phyloP scores from a whole-genome alignment of 2,888 invertebrate genomes.

The Darwinula stevensoni region DNA sequence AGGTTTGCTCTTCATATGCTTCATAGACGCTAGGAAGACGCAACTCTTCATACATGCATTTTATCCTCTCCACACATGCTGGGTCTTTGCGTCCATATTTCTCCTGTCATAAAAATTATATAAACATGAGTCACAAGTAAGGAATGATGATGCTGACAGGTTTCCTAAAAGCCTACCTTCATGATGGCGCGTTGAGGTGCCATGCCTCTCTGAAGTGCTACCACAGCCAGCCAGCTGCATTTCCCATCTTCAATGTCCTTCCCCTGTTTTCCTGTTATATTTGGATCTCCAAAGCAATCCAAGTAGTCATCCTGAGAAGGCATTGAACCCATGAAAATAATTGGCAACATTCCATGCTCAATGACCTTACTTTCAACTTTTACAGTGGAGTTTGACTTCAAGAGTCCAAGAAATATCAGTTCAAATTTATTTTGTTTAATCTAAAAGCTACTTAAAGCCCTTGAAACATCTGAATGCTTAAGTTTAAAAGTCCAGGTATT shows the following conservation, averaged over 20 bases:
- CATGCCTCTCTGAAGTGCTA: slow-evolving; percentile 47
- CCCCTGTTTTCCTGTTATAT: slow-evolving; percentile 58
- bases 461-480: too few relatives aligned
- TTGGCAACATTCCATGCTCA: too few relatives aligned
- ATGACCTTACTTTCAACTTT: too few relatives aligned
- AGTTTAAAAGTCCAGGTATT: too few relatives aligned
- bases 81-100: slow-evolving; percentile 39
- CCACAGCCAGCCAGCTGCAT: slow-evolving; percentile 78
- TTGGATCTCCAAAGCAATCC: slow-evolving; percentile 64
- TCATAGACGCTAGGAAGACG: slow-evolving; percentile 41
- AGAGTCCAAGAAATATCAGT: not conserved
- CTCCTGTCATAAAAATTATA: slow-evolving; percentile 15
- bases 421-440: too few relatives aligned
- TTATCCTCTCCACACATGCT: slow-evolving; percentile 33
- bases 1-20: slow-evolving; percentile 46
- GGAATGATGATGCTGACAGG: too few relatives aligned
- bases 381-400: too few relatives aligned
- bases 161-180: too few relatives aligned
- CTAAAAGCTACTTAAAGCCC: too few relatives aligned
- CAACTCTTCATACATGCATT: slow-evolving; percentile 42
- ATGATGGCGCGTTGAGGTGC: slow-evolving; percentile 37
- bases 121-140: too few relatives aligned
- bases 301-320: slow-evolving; percentile 57
- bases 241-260: slow-evolving; percentile 85
- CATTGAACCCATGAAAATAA: too few relatives aligned